A percentile compares a stretch with the other conserved stretches of the same genome.
phyloP scores from a whole-genome alignment of 1,140 invertebrate genomes.

The Danaus plexippus region DNA sequence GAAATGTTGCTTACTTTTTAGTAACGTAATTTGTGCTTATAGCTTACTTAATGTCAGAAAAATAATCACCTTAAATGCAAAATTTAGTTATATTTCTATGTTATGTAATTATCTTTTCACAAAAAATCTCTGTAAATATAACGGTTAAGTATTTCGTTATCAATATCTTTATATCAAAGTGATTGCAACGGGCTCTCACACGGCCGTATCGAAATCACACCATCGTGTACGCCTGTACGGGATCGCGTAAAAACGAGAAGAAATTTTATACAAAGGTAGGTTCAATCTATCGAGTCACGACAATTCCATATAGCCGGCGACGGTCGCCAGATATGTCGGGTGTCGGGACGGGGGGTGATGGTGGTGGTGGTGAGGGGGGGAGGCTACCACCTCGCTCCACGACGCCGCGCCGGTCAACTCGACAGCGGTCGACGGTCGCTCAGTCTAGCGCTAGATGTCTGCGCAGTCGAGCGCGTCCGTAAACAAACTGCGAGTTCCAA shows the following conservation, averaged over 20 bases:
- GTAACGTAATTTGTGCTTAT: background rate
- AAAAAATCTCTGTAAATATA: too few species aligned
- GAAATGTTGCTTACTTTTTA: slow-evolving; percentile 22
- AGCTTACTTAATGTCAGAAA: too few species aligned
- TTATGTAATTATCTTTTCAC: too few species aligned
- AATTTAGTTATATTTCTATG: too few species aligned
- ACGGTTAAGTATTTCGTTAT: too few species aligned
- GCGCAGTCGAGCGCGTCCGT: slow-evolving; percentile 25
- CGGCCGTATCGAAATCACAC: slow-evolving; percentile 36
- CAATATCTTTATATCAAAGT: slow-evolving; percentile 5
- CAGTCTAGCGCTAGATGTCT: slow-evolving; percentile 39
- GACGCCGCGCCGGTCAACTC: slow-evolving; percentile 39
- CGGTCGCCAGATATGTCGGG: slow-evolving; percentile 47
- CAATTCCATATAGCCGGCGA: slow-evolving; percentile 37
- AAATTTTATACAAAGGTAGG: slow-evolving; percentile 50
- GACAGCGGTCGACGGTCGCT: slow-evolving; percentile 24
- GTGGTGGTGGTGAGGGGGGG: slow-evolving; percentile 30
- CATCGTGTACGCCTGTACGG: slow-evolving; percentile 36
- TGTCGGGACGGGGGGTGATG: slow-evolving; percentile 33
- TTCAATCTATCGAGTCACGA: slow-evolving; percentile 47
- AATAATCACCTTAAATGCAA: too few species aligned
- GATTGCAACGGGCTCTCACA: slow-evolving; percentile 36
- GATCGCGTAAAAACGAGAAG: slow-evolving; percentile 49
- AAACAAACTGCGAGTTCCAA: slow-evolving; percentile 24
- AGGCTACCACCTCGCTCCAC: slow-evolving; percentile 48